Evolutionary conservation across 2,888 invertebrate species (phyloP), one percentile per base, ranked within the genome.

Genomic region (Cyrtodaria siliqua): DNA sequence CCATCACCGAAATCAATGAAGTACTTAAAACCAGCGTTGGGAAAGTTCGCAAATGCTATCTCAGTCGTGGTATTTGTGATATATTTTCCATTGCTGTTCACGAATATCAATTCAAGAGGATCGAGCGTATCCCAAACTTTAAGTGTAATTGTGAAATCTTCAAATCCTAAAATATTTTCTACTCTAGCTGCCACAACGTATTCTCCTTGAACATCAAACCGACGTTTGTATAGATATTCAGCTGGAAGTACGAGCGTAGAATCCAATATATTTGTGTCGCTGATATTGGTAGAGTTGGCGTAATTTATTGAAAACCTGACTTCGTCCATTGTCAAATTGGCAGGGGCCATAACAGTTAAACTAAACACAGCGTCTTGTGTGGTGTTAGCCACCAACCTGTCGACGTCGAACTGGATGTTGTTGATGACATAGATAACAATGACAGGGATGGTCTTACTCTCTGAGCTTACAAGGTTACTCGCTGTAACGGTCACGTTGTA

Each of bases 1-100:
- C 76, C 73, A 40, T 80, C 80, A 38, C 68, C 80, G 61, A 61
- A 80, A 55, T 76, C 70, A 47, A 80, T 77, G 0, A 23, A 50
- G 26, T 80, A 80, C 26, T 67, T 14, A 49, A 70, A 70, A 8
- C 80, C 80, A 47, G 49, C 67, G 44, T 73, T 67, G 1, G 80
- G 77, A 6, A 67, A 57, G 42, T 70, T 62, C n/a, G 53, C 49
- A 63, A 80, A 80, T 38, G 62, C 49, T 16, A 85, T 74, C 20
- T 49, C 23, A 0, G 73, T 67, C 3, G 63, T 67, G 27, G 76
- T 70, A 38, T 80, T 77, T 6, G 80, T 80, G 14, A 74, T 71
- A 66, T 80, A 80, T 26, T 77, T 77, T 14, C 62, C 70, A 26
- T 50, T 61, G 8, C 62, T 66, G 29, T 70, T 57, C 2, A 61